These are phyloP conservation scores for Trisateles emortualis DNA, from an alignment of 2,888 invertebrate genomes.

Conservation along the genomic window DNA sequence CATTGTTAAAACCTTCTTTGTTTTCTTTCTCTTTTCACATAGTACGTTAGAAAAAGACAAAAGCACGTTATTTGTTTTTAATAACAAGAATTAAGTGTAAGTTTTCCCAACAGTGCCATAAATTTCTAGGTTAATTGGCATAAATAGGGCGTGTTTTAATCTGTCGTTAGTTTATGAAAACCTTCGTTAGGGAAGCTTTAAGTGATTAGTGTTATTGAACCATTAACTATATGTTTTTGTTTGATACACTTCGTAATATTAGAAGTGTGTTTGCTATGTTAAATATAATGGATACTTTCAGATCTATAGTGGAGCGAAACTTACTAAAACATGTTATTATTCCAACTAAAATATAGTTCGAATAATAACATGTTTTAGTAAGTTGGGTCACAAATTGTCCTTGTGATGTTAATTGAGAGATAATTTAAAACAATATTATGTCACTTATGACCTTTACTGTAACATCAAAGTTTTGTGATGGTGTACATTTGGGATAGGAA, in stretches of 20 bases:
- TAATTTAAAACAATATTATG: too few relatives aligned
- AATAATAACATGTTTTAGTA: too few relatives aligned
- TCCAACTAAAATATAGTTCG: too few relatives aligned
- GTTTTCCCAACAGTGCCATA: neutral
- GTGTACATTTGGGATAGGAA: too few relatives aligned
- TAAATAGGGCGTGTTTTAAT: conserved; percentile 3
- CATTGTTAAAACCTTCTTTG: neutral
- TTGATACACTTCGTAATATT: neutral
- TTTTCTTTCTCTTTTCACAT: neutral
- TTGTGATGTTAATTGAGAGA: too few relatives aligned
- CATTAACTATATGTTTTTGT: neutral
- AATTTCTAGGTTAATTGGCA: conserved; percentile 3
- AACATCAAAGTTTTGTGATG: too few relatives aligned
- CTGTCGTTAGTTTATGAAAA: conserved; percentile 1
- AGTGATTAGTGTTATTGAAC: conserved; percentile 7
- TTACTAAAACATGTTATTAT: too few relatives aligned
- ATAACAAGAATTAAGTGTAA: neutral
- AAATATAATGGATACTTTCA: too few relatives aligned
- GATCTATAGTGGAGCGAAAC: too few relatives aligned
- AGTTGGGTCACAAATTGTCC: too few relatives aligned
- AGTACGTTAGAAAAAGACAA: neutral
- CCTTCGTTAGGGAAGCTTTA: neutral
- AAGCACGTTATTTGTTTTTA: neutral
- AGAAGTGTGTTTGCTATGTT: neutral
- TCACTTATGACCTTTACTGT: too few relatives aligned